Percentiles rank a stretch among this genome's conserved stretches.
Conservation (phyloP, 2,888 invertebrate genomes). For the Melangyna quadrimaculata region DNA sequence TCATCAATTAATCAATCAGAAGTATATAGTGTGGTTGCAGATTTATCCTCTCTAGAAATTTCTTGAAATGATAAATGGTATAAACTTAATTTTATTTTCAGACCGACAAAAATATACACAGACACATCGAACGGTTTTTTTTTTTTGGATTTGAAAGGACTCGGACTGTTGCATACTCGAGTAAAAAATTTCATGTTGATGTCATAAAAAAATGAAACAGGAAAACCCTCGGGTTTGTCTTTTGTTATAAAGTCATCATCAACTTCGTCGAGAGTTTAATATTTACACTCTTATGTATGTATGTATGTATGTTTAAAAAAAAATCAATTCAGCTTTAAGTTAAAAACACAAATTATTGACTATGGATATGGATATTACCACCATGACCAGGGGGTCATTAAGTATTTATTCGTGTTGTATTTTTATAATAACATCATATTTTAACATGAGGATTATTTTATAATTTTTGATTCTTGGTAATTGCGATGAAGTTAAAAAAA, state of each 20-base stretch:
- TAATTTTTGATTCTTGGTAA: neutral
- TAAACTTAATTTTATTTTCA: neutral
- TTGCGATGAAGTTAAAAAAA: neutral
- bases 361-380: neutral
- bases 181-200: neutral
- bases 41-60: constrained; percentile 4
- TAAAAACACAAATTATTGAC: neutral
- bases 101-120: neutral
- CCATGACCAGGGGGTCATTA: neutral
- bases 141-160: too few relatives aligned
- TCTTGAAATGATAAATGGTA: constrained; percentile 2
- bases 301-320: neutral
- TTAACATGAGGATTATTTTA: neutral
- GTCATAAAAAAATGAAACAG: neutral
- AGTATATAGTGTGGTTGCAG: neutral
- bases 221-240: neutral
- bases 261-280: neutral
- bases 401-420: neutral
- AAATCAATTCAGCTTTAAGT: neutral
- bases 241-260: neutral
- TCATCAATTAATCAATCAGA: constrained; percentile 28
- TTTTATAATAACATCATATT: constrained; percentile 4
- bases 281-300: neutral
- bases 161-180: neutral
- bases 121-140: neutral